These are phyloP conservation scores for Chymomyza costata DNA, from an alignment of 1,140 invertebrate genomes.

Conservation along the genomic window DNA sequence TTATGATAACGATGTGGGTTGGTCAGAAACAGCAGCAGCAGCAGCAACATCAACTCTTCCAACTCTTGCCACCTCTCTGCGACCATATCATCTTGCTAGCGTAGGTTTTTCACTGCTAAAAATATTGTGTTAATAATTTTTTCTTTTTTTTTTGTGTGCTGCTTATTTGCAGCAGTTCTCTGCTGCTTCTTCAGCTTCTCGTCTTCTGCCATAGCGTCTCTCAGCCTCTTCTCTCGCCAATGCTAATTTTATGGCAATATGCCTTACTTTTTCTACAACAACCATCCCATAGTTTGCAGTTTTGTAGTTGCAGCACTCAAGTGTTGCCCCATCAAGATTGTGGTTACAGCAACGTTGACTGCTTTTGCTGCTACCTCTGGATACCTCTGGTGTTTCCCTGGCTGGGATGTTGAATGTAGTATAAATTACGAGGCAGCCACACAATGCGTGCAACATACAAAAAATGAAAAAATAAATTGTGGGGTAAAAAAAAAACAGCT, in stretches of 20 bases:
- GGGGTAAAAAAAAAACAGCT: constrained; percentile 21
- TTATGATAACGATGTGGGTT: constrained; percentile 69
- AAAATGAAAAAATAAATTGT: constrained; percentile 3
- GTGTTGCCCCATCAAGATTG: constrained; percentile 53
- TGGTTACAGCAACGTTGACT: constrained; percentile 18
- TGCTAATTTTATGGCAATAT: constrained; percentile 15
- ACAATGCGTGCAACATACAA: constrained; percentile 19
- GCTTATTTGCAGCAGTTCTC: constrained; percentile 27
- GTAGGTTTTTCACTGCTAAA: constrained; percentile 34
- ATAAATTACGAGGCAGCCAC: constrained; percentile 39
- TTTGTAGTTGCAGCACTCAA: constrained; percentile 46
- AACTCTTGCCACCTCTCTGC: constrained; percentile 16
- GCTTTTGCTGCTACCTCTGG: constrained; percentile 10
- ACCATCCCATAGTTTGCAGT: constrained; percentile 1
- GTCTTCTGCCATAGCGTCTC: too few species aligned
- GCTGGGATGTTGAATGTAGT: constrained; percentile 10
- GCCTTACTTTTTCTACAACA: neutral
- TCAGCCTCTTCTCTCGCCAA: neutral
- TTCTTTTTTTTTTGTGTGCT: constrained; percentile 20
- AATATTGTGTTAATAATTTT: constrained; percentile 67
- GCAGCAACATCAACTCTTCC: constrained; percentile 1
- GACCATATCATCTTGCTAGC: constrained; percentile 18
- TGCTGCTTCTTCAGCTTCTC: constrained; percentile 14
- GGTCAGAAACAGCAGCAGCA: constrained; percentile 44
- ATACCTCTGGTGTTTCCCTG: constrained; percentile 27